Evolutionary conservation across 2,888 invertebrate species (phyloP).

Genomic region (Pediacus dermestoides): DNA sequence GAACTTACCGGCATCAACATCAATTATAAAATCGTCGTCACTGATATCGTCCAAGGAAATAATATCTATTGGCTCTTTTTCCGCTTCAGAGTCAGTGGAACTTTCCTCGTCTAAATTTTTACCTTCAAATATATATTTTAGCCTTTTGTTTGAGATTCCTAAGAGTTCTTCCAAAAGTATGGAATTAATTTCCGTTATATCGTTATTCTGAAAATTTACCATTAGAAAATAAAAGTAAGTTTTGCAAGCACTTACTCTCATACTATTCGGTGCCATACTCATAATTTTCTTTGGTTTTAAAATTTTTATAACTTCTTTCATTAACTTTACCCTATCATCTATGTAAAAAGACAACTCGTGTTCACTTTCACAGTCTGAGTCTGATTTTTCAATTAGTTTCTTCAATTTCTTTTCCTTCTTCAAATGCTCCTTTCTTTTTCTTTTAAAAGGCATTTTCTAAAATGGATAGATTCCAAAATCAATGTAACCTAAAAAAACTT

Average conservation of each 20-base stretch:
- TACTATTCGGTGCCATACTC: slow-evolving; percentile 45
- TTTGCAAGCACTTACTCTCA: slow-evolving; percentile 36
- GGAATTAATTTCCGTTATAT: slow-evolving; percentile 47
- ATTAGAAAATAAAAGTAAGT: not conserved
- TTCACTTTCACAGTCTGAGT: slow-evolving; percentile 40
- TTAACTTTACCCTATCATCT: slow-evolving; percentile 46
- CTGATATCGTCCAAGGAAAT: slow-evolving; percentile 48
- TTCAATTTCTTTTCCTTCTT: slow-evolving; percentile 32
- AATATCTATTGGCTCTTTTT: slow-evolving; percentile 37
- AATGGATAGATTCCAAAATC: too few species aligned
- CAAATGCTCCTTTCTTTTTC: too few species aligned
- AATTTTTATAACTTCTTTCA: slow-evolving; percentile 48
- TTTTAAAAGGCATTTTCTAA: too few species aligned
- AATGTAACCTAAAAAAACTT: too few species aligned
- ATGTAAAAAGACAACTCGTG: slow-evolving; percentile 46
- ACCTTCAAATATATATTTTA: slow-evolving; percentile 46
- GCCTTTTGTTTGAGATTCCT: slow-evolving; percentile 48
- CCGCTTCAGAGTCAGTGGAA: slow-evolving; percentile 42
- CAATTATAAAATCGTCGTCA: slow-evolving; percentile 41
- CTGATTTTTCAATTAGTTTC: slow-evolving; percentile 36
- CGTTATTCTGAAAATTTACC: slow-evolving; percentile 36
- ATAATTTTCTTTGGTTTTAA: slow-evolving; percentile 48
- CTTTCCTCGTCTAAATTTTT: slow-evolving; percentile 44
- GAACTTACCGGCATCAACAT: slow-evolving; percentile 29
- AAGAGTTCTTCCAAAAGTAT: slow-evolving; percentile 48